Percentiles rank a stretch among this genome's conserved stretches.
These are phyloP conservation scores for Micrasema longulum DNA, from an alignment of 1,140 invertebrate species.

Conservation along the genomic window DNA sequence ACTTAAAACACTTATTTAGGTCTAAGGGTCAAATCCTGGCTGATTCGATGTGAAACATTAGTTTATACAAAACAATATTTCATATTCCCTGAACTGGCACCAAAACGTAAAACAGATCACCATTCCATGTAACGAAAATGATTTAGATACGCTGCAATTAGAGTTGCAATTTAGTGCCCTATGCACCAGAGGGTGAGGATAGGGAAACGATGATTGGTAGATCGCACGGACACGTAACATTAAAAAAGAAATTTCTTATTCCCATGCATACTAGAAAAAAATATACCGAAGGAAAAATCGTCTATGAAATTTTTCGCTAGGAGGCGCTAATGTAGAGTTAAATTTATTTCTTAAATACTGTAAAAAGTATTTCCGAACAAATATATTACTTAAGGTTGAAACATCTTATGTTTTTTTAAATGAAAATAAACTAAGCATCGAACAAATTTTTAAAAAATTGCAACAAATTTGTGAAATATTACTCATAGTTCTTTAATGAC, in stretches of 20 bases:
- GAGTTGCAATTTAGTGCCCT: too few relatives aligned
- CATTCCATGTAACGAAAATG: neutral
- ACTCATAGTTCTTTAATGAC: neutral
- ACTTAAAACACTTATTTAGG: neutral
- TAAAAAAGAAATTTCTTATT: too few relatives aligned
- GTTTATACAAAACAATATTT: too few relatives aligned
- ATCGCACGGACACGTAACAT: neutral
- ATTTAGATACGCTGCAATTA: too few relatives aligned
- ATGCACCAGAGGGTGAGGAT: too few relatives aligned
- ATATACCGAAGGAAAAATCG: neutral
- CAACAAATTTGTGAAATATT: neutral
- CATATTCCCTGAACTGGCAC: too few relatives aligned
- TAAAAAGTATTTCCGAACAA: neutral
- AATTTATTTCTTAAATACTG: neutral
- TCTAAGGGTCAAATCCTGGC: neutral
- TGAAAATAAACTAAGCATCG: neutral
- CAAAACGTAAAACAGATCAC: neutral
- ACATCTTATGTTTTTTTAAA: neutral
- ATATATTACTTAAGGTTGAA: neutral
- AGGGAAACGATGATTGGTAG: too few relatives aligned
- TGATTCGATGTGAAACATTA: neutral
- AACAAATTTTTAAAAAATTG: neutral
- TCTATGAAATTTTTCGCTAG: constrained; percentile 3
- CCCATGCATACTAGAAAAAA: neutral
- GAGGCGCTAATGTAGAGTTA: constrained; percentile 14